Evolutionary conservation across 2,797 vertebrate genomes (phyloP).

Genomic region (Smutsia gigantea): DNA sequence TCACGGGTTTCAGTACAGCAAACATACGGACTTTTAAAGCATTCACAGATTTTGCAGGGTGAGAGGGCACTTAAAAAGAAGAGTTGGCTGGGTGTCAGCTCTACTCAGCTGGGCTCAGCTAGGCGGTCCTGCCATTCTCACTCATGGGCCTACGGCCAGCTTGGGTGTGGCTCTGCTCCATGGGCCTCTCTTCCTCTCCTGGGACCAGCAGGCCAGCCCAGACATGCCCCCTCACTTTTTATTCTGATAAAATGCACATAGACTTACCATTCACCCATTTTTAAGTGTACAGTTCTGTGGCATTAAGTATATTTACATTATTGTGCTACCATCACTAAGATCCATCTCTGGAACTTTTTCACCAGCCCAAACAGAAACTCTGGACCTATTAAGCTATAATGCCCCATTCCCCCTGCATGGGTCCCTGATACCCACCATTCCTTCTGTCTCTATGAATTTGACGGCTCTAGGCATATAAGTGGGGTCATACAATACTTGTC

Average conservation of each 20-base stretch:
- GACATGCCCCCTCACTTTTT: neutral
- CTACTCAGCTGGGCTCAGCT: neutral
- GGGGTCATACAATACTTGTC: neutral
- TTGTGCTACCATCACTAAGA: too few relatives aligned
- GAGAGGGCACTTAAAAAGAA: neutral
- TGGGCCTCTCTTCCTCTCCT: neutral
- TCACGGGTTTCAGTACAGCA: neutral
- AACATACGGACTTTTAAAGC: neutral
- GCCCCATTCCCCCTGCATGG: neutral
- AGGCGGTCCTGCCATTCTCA: neutral
- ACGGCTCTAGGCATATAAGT: neutral
- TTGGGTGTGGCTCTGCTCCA: neutral
- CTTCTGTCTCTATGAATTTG: neutral
- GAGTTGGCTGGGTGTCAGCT: neutral
- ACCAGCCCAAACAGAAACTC: neutral
- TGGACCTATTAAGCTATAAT: neutral
- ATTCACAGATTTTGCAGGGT: neutral
- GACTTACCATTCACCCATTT: neutral
- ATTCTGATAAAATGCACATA: too few relatives aligned
- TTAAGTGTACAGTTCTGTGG: neutral
- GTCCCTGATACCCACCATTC: neutral
- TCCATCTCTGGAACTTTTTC: neutral
- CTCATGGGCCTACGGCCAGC: fast-evolving
- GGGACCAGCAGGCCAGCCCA: neutral
- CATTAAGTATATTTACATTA: neutral